A percentile compares a stretch with the other conserved stretches of the same genome.
These are phyloP conservation scores for Vidua chalybeata DNA, from an alignment of 2,113 vertebrate species.

Conservation along the genomic window DNA sequence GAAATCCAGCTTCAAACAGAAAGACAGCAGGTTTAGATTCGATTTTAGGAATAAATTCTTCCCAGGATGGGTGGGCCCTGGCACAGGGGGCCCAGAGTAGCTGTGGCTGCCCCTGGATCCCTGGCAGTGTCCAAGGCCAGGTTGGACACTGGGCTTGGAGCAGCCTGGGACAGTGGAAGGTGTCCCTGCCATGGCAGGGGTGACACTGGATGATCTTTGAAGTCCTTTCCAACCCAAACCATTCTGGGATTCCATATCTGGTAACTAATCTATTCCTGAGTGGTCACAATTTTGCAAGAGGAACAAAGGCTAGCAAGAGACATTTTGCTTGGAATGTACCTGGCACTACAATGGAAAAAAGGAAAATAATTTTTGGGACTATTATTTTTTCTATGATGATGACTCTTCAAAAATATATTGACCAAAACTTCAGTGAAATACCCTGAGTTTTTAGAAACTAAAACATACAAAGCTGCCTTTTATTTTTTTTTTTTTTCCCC, in stretches of 20 bases:
- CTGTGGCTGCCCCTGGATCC: neutral
- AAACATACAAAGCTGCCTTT: fast-evolving
- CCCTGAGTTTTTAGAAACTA: neutral
- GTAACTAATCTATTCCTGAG: neutral
- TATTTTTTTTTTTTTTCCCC: no score
- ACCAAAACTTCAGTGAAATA: neutral
- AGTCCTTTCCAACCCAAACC: neutral
- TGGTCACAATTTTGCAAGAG: neutral
- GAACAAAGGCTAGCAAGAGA: neutral
- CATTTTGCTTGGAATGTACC: neutral
- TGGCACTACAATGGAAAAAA: neutral
- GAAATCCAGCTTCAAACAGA: neutral
- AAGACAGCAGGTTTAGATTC: neutral
- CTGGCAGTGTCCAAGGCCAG: neutral
- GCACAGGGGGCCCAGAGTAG: neutral
- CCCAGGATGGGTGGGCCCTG: fast-evolving
- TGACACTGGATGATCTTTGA: neutral
- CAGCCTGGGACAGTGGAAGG: neutral
- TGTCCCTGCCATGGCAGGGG: neutral
- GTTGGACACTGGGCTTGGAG: neutral
- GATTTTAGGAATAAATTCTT: neutral
- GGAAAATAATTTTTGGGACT: neutral
- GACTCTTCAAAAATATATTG: neutral
- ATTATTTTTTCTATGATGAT: neutral
- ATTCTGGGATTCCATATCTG: neutral